Evolutionary conservation across 2,113 vertebrate species (phyloP), one percentile per base, ranked within the genome.

Genomic region (Toxotes chatareus): DNA sequence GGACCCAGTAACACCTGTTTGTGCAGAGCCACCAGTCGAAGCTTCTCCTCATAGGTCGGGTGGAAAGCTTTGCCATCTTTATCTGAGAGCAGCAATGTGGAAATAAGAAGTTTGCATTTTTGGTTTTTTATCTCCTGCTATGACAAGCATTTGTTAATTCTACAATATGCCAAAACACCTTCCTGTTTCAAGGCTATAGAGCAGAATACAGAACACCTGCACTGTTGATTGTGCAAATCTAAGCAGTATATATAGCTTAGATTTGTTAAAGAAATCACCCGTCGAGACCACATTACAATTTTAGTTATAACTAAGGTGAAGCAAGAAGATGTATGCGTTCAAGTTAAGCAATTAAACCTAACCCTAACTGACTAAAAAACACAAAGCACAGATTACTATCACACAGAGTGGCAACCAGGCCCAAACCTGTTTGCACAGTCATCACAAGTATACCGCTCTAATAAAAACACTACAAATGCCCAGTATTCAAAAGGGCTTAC

Each of bases 31-130:
- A 99, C 98, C 57, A 99, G 95, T 68, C 96, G 97, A 40, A 99
- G 96, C 81, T 99, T 99, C 93, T 99, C 98, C 94, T 99, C 98
- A 0, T 99, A 99, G 0, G 97, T 99, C 11, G 98, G 97, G 90
- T 99, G 98, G 92, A 99, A 99, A 73, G 98, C 98, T 94, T 99
- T 99, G 14, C 98, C 98, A 92, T 99, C 98, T 94, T 99, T 99
- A 89, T 99, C 98, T 99, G 82, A 38, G 19, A 40, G 40, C 61
- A 85, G 14, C 16, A 85, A 68, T 3, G 31, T 17, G 53, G 5
- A 27, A 62, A 9, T 11, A 53, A 63, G 21, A 16, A 36, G 19
- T 80, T 60, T 75, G 53, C 27, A 64, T 76, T n/a, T 0, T 76
- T 77, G 70, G 1, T 21, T 72, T 46, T 69, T n/a, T 51, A 51